Percentiles rank a stretch among this genome's conserved stretches.
These are phyloP conservation scores for Aphelocoma coerulescens DNA, from an alignment of 2,113 vertebrate species.

Conservation along the genomic window DNA sequence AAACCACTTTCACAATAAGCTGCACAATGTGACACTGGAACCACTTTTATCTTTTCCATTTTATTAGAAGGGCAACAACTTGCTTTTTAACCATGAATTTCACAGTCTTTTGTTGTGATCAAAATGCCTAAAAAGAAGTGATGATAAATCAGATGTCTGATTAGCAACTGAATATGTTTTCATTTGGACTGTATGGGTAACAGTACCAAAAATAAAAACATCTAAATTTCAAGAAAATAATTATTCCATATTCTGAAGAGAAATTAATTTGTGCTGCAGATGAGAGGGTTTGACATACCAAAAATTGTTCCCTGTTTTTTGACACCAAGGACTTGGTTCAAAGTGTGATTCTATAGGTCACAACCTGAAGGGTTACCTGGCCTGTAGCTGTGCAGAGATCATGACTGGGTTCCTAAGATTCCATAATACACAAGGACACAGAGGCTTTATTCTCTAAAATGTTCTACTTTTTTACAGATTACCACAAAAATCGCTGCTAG, in stretches of 20 bases:
- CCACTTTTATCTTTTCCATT: background rate
- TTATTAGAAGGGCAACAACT: slow-evolving; percentile 16
- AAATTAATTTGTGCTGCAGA: background rate
- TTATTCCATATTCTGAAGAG: background rate
- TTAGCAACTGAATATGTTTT: background rate
- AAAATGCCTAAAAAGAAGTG: background rate
- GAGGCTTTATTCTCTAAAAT: background rate
- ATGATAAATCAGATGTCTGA: background rate
- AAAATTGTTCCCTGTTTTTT: background rate
- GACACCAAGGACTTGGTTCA: background rate
- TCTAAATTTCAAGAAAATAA: background rate
- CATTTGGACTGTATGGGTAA: background rate
- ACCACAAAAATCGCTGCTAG: background rate
- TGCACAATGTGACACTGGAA: background rate
- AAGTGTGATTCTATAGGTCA: background rate
- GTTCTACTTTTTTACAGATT: background rate
- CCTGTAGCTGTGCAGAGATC: background rate
- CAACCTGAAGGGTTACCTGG: background rate
- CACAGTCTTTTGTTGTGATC: background rate
- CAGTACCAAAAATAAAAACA: background rate
- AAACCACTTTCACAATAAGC: background rate
- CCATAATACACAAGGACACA: background rate
- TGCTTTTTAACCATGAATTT: background rate
- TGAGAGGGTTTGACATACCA: background rate
- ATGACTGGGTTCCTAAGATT: background rate